A percentile compares a stretch with the other conserved stretches of the same genome.
Conservation (phyloP, 1,140 invertebrate species). For the Drosophila novamexicana region DNA sequence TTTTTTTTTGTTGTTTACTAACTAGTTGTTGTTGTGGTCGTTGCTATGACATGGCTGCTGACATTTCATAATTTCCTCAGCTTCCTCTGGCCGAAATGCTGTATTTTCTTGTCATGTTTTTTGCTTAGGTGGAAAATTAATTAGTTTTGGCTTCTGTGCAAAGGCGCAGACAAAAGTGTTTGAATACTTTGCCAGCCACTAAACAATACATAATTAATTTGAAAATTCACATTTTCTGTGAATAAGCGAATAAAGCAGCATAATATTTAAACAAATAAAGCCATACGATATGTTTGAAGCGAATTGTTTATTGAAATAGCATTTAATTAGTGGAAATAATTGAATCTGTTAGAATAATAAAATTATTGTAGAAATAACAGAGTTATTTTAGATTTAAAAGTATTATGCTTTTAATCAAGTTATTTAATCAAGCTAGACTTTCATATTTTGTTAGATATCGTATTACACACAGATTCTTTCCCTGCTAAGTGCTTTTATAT, state of each 20-base stretch:
- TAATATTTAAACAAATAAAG: not conserved
- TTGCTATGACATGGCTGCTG: constrained; percentile 48
- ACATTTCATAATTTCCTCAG: constrained; percentile 44
- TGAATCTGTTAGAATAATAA: too few relatives aligned
- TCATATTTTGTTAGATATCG: too few relatives aligned
- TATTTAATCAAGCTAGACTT: too few relatives aligned
- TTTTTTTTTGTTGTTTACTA: constrained; percentile 2
- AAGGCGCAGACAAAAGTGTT: constrained; percentile 33
- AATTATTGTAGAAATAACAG: too few relatives aligned
- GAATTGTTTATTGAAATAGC: too few relatives aligned
- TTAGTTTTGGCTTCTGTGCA: constrained; percentile 57
- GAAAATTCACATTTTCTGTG: constrained; percentile 1
- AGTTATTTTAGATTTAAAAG: too few relatives aligned
- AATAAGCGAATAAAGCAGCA: not conserved
- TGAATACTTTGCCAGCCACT: constrained; percentile 40
- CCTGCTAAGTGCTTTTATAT: too few relatives aligned
- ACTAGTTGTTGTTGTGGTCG: constrained; percentile 5
- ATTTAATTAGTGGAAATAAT: too few relatives aligned
- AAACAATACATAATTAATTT: constrained; percentile 24
- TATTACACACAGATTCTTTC: too few relatives aligned
- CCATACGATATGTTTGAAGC: not conserved
- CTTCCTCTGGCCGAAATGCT: constrained; percentile 16
- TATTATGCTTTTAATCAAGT: too few relatives aligned
- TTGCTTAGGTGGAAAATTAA: constrained; percentile 64
- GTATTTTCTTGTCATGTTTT: constrained; percentile 49